Percentiles rank a stretch among this genome's conserved stretches.
phyloP scores from a whole-genome alignment of 2,888 invertebrate genomes.

The Dioctria linearis region DNA sequence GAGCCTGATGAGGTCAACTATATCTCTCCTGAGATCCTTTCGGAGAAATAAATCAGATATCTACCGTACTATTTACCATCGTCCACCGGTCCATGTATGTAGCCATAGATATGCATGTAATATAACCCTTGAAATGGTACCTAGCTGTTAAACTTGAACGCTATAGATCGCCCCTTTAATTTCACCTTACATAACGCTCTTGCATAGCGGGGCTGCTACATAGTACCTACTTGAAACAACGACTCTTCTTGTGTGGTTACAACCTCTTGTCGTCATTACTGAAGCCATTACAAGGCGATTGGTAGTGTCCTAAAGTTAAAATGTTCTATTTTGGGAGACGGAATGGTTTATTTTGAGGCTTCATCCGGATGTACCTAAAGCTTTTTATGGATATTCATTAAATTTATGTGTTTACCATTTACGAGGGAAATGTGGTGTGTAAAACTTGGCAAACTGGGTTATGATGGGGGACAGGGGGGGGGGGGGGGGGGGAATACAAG shows the following conservation, averaged over 20 bases:
- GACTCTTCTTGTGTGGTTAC: not conserved
- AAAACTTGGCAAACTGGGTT: too few relatives aligned
- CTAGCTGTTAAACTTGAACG: too few relatives aligned
- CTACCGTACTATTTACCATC: not conserved
- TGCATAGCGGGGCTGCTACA: not conserved
- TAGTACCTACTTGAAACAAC: not conserved
- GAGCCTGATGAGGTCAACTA: too few relatives aligned
- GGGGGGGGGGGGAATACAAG: not conserved
- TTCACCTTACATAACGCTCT: slow-evolving; percentile 13
- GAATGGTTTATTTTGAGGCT: slow-evolving; percentile 31
- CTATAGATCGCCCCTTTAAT: not conserved
- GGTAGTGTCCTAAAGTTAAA: slow-evolving; percentile 17
- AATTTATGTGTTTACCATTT: too few relatives aligned
- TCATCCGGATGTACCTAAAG: slow-evolving; percentile 10
- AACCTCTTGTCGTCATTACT: not conserved
- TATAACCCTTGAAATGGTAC: too few relatives aligned
- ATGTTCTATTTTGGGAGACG: slow-evolving; percentile 19
- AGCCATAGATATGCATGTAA: too few relatives aligned
- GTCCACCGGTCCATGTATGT: not conserved
- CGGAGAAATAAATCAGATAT: too few relatives aligned
- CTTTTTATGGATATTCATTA: slow-evolving; percentile 38
- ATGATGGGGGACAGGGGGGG: not conserved
- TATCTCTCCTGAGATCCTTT: too few relatives aligned
- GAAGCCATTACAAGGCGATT: slow-evolving; percentile 13
- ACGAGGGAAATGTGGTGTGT: slow-evolving; percentile 8